Evolutionary conservation across 2,797 vertebrate genomes (phyloP).

Genomic region (Hydrocynus forskahlii): DNA sequence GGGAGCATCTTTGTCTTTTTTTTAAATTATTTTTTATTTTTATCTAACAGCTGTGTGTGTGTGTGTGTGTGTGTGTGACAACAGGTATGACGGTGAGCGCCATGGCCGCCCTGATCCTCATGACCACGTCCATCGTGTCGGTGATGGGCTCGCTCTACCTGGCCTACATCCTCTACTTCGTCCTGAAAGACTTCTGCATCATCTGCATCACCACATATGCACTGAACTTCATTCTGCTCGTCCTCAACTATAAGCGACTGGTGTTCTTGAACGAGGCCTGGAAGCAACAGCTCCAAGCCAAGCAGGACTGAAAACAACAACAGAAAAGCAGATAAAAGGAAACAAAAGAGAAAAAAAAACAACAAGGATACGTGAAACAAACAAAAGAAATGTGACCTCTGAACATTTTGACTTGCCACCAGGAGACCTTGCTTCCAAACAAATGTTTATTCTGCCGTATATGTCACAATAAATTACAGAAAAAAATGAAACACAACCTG

Average conservation of each 20-base stretch:
- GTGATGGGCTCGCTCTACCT: slow-evolving; percentile 96
- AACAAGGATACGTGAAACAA: slow-evolving; percentile 38
- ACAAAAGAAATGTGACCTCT: slow-evolving; percentile 77
- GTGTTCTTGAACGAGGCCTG: slow-evolving; percentile 99
- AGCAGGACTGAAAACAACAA: slow-evolving; percentile 85
- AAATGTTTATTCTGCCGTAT: slow-evolving; percentile 94
- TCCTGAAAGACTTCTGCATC: slow-evolving; percentile 98
- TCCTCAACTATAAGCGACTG: slow-evolving; percentile 99
- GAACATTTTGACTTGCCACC: slow-evolving; percentile 87
- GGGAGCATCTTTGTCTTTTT: too few relatives aligned
- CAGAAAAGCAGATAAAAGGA: slow-evolving; percentile 54
- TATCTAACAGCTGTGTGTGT: too few relatives aligned
- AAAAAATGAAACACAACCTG: slow-evolving; percentile 53
- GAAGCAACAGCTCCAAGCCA: slow-evolving; percentile 94
- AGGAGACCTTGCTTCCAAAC: slow-evolving; percentile 93
- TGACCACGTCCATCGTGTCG: slow-evolving; percentile 96
- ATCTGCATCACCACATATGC: slow-evolving; percentile 93
- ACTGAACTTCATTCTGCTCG: slow-evolving; percentile 99
- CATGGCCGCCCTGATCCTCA: slow-evolving; percentile 96
- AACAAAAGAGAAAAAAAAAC: slow-evolving; percentile 58
- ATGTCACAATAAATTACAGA: slow-evolving; percentile 64
- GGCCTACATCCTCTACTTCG: slow-evolving; percentile 99
- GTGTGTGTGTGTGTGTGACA: slow-evolving; percentile 66
- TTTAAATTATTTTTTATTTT: too few relatives aligned
- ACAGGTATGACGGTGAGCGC: slow-evolving; percentile 97